A percentile compares a stretch with the other conserved stretches of the same genome.
These are phyloP conservation scores for Leucophenga maculata DNA, from an alignment of 2,888 invertebrate species.

Conservation along the genomic window DNA sequence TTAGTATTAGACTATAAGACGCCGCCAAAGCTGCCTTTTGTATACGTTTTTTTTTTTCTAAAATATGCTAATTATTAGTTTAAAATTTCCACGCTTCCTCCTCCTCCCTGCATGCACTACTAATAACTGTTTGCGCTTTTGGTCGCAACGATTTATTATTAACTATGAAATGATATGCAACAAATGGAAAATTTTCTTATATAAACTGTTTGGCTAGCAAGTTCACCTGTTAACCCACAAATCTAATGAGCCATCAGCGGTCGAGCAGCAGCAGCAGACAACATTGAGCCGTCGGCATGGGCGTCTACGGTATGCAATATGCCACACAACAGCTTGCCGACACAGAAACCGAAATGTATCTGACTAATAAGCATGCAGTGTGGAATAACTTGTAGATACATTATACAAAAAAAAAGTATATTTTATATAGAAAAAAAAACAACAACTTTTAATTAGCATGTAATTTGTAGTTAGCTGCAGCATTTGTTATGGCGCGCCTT, in stretches of 20 bases:
- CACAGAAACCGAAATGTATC: too few species aligned
- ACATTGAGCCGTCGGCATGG: too few species aligned
- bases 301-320: too few species aligned
- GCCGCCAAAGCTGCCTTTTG: too few species aligned
- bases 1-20: too few species aligned
- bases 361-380: slow-evolving; percentile 36
- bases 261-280: slow-evolving; percentile 14
- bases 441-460: slow-evolving; percentile 56
- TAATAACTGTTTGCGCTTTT: too few species aligned
- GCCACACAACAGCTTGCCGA: too few species aligned
- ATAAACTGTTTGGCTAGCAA: slow-evolving; percentile 33
- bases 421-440: slow-evolving; percentile 20
- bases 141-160: too few species aligned
- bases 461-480: slow-evolving; percentile 47
- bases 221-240: slow-evolving; percentile 66
- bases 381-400: slow-evolving; percentile 18
- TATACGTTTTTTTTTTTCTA: slow-evolving; percentile 12
- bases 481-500: slow-evolving; percentile 11
- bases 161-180: too few species aligned
- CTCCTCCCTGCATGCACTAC: too few species aligned
- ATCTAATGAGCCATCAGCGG: slow-evolving; percentile 60
- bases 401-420: slow-evolving; percentile 17
- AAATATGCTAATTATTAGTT: slow-evolving; percentile 61
- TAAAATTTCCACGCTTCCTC: too few species aligned
- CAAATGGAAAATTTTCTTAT: slow-evolving; percentile 37